These are phyloP conservation scores for Enoplosus armatus DNA, from an alignment of 2,797 vertebrate genomes.

Conservation along the genomic window DNA sequence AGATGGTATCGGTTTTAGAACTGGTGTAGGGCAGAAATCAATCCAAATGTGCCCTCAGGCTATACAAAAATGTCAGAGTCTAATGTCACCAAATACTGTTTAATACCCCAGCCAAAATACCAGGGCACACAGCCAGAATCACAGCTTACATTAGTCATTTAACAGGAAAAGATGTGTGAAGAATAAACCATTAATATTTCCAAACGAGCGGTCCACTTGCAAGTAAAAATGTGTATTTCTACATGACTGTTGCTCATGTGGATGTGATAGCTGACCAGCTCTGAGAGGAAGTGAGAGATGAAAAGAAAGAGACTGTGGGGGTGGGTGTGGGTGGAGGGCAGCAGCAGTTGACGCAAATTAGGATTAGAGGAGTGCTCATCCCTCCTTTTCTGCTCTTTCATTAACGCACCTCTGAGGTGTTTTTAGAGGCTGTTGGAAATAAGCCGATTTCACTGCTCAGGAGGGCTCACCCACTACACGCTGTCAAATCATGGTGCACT, in stretches of 20 bases:
- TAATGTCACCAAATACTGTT: constrained; percentile 56
- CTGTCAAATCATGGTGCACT: constrained; percentile 57
- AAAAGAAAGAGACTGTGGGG: constrained; percentile 1
- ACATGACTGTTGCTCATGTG: constrained; percentile 26
- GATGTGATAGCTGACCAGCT: constrained; percentile 42
- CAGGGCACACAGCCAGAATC: constrained; percentile 37
- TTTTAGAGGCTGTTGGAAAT: constrained; percentile 78
- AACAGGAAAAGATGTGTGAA: constrained; percentile 47
- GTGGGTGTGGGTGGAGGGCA: constrained; percentile 8
- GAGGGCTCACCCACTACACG: constrained; percentile 67
- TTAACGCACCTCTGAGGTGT: constrained; percentile 76
- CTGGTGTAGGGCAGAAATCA: constrained; percentile 39
- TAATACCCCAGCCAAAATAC: constrained; percentile 37
- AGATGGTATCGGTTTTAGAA: constrained; percentile 30
- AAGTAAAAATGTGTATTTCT: constrained; percentile 25
- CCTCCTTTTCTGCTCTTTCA: constrained; percentile 70
- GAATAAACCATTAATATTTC: constrained; percentile 41
- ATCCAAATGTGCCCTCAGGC: constrained; percentile 51
- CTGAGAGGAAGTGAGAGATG: constrained; percentile 34
- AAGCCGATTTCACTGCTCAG: constrained; percentile 78
- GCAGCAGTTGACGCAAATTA: constrained; percentile 69
- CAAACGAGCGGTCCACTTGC: constrained; percentile 20
- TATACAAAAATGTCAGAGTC: constrained; percentile 34
- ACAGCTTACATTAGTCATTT: constrained; percentile 47
- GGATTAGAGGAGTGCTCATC: constrained; percentile 78